These are phyloP conservation scores for Drosophila paramelanica DNA, from an alignment of 2,888 invertebrate genomes.

Conservation along the genomic window DNA sequence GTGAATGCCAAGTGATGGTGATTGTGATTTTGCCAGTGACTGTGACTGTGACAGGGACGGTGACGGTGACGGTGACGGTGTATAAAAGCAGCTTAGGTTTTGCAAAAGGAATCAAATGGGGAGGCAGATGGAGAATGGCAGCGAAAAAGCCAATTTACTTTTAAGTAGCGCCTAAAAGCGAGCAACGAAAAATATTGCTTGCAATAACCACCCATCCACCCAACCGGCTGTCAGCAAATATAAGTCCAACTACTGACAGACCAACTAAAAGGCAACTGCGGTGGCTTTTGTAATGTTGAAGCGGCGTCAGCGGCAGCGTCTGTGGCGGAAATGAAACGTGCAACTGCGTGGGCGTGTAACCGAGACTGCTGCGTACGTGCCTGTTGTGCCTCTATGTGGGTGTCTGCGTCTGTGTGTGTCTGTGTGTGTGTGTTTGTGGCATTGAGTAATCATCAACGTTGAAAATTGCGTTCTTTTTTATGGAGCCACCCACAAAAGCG, in stretches of 20 bases:
- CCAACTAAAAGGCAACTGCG: conserved; percentile 62
- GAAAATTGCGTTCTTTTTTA: conserved; percentile 78
- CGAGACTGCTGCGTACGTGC: conserved; percentile 25
- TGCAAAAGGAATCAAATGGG: conserved; percentile 10
- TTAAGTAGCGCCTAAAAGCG: conserved; percentile 53
- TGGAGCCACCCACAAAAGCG: conserved; percentile 64
- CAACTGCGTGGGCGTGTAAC: conserved; percentile 20
- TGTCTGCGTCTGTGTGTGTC: conserved; percentile 20
- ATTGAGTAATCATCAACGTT: conserved; percentile 80
- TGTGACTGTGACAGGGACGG: conserved; percentile 24
- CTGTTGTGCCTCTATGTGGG: conserved; percentile 17
- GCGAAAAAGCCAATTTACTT: conserved; percentile 58
- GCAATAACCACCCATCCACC: neutral
- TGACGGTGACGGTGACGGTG: conserved; percentile 33
- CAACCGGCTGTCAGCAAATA: conserved; percentile 45
- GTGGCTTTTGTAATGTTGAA: conserved; percentile 38
- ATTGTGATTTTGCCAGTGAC: conserved; percentile 20
- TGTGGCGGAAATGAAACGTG: conserved; percentile 76
- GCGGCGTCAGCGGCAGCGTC: conserved; percentile 66
- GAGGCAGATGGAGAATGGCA: conserved; percentile 7
- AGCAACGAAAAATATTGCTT: conserved; percentile 23
- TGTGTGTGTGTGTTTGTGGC: conserved; percentile 68
- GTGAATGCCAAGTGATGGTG: conserved; percentile 34
- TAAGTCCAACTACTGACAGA: conserved; percentile 51
- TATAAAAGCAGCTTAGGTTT: conserved; percentile 47